These are phyloP conservation scores for Chloropsis hardwickii DNA, from an alignment of 2,113 vertebrate genomes.

Conservation along the genomic window DNA sequence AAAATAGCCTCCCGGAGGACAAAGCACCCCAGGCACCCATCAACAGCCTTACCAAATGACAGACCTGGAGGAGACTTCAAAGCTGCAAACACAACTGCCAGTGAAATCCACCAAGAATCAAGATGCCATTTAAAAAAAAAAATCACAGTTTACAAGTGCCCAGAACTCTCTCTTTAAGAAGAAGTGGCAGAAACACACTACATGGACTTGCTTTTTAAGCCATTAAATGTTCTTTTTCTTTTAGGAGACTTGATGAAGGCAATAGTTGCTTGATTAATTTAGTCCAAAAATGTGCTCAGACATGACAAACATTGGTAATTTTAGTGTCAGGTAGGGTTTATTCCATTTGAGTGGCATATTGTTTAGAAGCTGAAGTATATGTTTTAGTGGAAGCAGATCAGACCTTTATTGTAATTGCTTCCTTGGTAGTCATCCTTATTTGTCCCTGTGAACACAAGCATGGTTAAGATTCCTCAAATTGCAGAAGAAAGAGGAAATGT, in stretches of 20 bases:
- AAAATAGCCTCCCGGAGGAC: conserved; percentile 70
- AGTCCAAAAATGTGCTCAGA: conserved; percentile 24
- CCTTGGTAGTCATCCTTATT: not conserved
- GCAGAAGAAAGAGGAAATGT: not conserved
- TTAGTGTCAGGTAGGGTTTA: conserved; percentile 1
- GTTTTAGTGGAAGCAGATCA: conserved; percentile 27
- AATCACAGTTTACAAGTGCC: conserved; percentile 40
- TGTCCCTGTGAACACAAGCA: not conserved
- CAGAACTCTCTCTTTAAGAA: conserved; percentile 49
- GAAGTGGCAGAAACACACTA: not conserved
- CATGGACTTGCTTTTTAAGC: not conserved
- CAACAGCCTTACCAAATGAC: conserved; percentile 71
- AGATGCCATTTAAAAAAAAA: conserved; percentile 9
- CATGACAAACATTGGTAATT: conserved; percentile 1
- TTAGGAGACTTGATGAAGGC: not conserved
- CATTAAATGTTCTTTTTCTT: not conserved
- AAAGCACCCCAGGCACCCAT: conserved; percentile 70
- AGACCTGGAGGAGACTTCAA: conserved; percentile 75
- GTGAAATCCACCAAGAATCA: conserved; percentile 68
- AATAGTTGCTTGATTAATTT: not conserved
- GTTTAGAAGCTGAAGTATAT: conserved; percentile 19
- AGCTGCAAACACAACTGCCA: conserved; percentile 69
- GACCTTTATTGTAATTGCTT: not conserved
- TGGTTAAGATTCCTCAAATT: not conserved
- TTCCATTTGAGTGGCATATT: not conserved